Percentiles rank a stretch among this genome's conserved stretches.
Conservation (phyloP, 2,113 vertebrate species). For the Aptenodytes forsteri region DNA sequence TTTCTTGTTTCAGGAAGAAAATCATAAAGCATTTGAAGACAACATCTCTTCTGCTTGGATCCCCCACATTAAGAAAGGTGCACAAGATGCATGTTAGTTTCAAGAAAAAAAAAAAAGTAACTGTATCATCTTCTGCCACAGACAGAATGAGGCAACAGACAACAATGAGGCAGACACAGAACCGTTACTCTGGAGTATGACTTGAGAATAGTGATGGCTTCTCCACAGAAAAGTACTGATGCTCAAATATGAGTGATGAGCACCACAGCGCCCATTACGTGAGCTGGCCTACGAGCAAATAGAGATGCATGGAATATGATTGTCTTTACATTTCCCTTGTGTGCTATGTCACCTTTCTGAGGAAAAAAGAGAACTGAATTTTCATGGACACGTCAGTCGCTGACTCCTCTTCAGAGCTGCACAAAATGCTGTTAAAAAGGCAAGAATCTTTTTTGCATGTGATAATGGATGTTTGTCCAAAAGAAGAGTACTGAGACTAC, state of each 20-base stretch:
- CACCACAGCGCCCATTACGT: not conserved
- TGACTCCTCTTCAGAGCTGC: not conserved
- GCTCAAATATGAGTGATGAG: not conserved
- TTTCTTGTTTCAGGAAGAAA: not conserved
- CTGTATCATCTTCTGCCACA: not conserved
- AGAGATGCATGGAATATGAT: not conserved
- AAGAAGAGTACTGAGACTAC: not conserved
- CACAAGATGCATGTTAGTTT: not conserved
- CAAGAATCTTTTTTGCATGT: not conserved
- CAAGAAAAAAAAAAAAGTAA: not conserved
- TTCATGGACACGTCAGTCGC: not conserved
- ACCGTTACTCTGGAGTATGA: not conserved
- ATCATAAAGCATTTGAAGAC: not conserved
- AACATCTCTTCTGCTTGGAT: not conserved
- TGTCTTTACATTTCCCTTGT: not conserved
- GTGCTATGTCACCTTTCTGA: not conserved
- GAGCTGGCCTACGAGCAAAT: rapidly evolving
- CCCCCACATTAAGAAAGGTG: not conserved
- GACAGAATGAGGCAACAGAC: not conserved
- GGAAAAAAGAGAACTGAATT: not conserved
- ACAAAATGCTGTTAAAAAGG: not conserved
- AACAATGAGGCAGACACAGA: not conserved
- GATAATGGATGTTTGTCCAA: not conserved
- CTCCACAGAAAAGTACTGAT: not conserved
- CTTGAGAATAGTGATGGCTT: not conserved